Conservation (phyloP, 2,113 vertebrate genomes). For the Oncorhynchus kisutch region DNA sequence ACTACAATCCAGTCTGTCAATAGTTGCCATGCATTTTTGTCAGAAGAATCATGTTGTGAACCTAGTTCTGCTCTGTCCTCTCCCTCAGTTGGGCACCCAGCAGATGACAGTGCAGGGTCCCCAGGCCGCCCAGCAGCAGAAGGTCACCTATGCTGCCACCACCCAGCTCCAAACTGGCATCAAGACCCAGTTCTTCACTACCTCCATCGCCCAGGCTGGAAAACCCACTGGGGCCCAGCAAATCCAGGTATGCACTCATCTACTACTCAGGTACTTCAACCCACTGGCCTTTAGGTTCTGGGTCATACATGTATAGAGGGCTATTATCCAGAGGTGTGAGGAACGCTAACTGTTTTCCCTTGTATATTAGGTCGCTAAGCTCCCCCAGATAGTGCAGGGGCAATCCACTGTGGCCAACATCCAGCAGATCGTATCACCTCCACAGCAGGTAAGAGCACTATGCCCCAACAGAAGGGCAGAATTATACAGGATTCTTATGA, state of each 20-base stretch:
- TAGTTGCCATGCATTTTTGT: neutral
- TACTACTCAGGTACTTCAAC: no score
- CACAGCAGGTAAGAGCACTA: constrained; percentile 80
- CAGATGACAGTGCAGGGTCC: constrained; percentile 86
- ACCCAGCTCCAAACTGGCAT: constrained; percentile 82
- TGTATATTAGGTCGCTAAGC: constrained; percentile 79
- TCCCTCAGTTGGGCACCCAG: constrained; percentile 54
- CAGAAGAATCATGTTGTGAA: neutral
- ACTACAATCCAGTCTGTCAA: no score
- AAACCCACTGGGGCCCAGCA: constrained; percentile 86
- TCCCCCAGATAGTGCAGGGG: constrained; percentile 84
- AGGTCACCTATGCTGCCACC: constrained; percentile 84
- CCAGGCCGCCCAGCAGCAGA: constrained; percentile 67
- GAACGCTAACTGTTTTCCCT: neutral
- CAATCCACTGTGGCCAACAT: constrained; percentile 80
- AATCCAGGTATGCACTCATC: constrained; percentile 79
- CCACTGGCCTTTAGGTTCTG: neutral
- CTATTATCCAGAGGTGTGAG: no score
- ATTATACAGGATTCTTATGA: no score
- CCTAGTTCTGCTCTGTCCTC: neutral
- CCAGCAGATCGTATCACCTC: constrained; percentile 86
- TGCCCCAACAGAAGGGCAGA: no score
- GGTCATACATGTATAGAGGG: no score
- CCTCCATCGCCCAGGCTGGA: constrained; percentile 84
- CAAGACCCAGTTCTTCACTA: constrained; percentile 91